These are phyloP conservation scores for Tillus elongatus DNA, from an alignment of 2,888 invertebrate species.

Conservation along the genomic window DNA sequence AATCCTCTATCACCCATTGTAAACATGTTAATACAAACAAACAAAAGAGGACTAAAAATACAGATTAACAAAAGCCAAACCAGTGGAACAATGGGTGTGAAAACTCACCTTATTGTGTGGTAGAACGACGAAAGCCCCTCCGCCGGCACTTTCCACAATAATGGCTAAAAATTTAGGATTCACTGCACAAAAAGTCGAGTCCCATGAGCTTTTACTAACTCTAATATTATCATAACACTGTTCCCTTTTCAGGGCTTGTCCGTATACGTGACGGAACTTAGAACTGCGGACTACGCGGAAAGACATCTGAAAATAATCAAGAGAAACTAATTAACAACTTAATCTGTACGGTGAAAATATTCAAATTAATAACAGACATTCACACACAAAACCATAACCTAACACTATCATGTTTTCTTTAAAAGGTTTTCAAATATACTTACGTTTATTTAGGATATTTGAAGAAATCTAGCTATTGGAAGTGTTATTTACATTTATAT, in stretches of 20 bases:
- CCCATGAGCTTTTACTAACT: slow-evolving; percentile 97
- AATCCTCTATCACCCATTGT: too few species aligned
- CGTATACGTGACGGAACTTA: slow-evolving; percentile 94
- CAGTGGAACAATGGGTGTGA: too few species aligned
- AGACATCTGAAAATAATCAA: slow-evolving; percentile 62
- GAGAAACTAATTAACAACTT: slow-evolving; percentile 5
- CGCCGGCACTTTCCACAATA: slow-evolving; percentile 93
- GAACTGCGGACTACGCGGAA: slow-evolving; percentile 95
- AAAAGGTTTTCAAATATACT: slow-evolving; percentile 7
- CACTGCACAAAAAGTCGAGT: slow-evolving; percentile 95
- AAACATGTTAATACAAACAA: too few species aligned
- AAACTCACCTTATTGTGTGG: slow-evolving; percentile 90
- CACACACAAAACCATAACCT: slow-evolving; percentile 28
- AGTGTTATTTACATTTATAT: slow-evolving; percentile 26
- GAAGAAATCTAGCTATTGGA: too few species aligned
- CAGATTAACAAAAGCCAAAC: too few species aligned
- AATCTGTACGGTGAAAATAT: slow-evolving; percentile 5
- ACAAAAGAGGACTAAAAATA: too few species aligned
- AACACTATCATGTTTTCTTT: slow-evolving; percentile 23
- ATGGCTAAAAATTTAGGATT: slow-evolving; percentile 97
- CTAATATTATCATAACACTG: slow-evolving; percentile 96
- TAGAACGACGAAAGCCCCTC: slow-evolving; percentile 90
- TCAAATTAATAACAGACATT: not conserved
- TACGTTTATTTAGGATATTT: too few species aligned
- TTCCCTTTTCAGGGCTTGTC: slow-evolving; percentile 85